These are phyloP conservation scores for Bombus huntii DNA, from an alignment of 1,140 invertebrate species.

Conservation along the genomic window DNA sequence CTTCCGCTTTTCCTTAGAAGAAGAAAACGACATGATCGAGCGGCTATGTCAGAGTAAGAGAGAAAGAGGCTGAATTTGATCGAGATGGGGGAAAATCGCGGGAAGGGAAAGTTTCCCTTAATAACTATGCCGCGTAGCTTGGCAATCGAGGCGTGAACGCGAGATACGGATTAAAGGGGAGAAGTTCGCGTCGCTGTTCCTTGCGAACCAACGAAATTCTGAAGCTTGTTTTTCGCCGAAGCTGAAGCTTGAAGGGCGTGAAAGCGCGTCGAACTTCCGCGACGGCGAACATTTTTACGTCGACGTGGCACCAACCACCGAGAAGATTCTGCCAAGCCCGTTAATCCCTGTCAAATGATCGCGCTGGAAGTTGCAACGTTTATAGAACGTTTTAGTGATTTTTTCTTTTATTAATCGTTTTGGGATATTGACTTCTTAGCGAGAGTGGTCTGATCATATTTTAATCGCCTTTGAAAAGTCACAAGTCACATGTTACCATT, in stretches of 20 bases:
- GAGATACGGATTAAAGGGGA: constrained; percentile 75
- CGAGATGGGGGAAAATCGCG: constrained; percentile 18
- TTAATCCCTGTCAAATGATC: not conserved
- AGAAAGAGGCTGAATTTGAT: not conserved
- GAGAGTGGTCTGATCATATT: no score
- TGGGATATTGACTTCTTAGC: no score
- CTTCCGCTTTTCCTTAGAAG: not conserved
- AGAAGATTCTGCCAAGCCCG: no score
- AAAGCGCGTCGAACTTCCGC: constrained; percentile 37
- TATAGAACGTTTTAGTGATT: not conserved
- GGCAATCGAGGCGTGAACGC: constrained; percentile 72
- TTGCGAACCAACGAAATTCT: constrained; percentile 49
- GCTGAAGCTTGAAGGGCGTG: constrained; percentile 16
- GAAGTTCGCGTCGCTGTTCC: constrained; percentile 56
- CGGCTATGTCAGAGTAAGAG: not conserved
- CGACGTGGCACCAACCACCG: not conserved
- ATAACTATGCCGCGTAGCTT: constrained; percentile 71
- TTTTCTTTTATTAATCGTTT: not conserved
- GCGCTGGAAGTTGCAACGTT: not conserved
- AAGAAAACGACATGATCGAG: constrained; percentile 41
- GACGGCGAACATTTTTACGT: constrained; percentile 49
- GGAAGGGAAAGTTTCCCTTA: constrained; percentile 71
- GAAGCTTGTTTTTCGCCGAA: constrained; percentile 57
- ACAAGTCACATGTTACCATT: no score
- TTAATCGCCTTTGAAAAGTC: no score